Conservation (phyloP, 2,113 vertebrate genomes). For the Mus pahari region DNA sequence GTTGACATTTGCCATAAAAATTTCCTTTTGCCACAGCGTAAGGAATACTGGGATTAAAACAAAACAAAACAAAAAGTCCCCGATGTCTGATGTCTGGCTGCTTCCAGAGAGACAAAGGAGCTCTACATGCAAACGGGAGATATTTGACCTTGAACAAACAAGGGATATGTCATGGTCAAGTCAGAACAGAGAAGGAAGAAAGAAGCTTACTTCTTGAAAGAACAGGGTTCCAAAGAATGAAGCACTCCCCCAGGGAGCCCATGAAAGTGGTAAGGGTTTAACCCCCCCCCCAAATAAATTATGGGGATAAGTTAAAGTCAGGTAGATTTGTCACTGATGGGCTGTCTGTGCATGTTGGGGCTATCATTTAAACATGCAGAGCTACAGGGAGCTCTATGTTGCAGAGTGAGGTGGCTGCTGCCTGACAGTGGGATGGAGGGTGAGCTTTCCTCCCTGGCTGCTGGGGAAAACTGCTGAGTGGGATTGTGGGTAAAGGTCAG, state of each 20-base stretch:
- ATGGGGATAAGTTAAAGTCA: conserved; percentile 68
- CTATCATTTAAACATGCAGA: conserved; percentile 56
- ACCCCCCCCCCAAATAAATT: conserved; percentile 55
- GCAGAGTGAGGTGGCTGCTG: neutral
- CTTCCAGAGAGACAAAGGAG: conserved; percentile 25
- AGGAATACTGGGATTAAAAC: conserved; percentile 24
- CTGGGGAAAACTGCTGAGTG: neutral
- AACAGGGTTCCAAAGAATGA: conserved; percentile 4
- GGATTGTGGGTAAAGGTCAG: neutral
- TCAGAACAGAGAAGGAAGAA: conserved; percentile 31
- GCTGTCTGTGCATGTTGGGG: neutral
- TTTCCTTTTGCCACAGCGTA: conserved; percentile 19
- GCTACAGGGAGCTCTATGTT: neutral
- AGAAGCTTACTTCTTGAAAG: conserved; percentile 24
- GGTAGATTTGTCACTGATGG: neutral
- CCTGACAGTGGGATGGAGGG: neutral
- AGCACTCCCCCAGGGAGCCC: conserved; percentile 41
- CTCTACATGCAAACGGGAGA: neutral
- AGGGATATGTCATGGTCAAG: neutral
- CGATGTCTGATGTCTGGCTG: neutral
- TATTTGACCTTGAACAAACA: conserved; percentile 45
- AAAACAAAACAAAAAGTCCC: neutral
- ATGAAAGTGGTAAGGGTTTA: conserved; percentile 45
- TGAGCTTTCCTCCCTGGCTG: neutral
- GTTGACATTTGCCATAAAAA: conserved; percentile 27